A percentile compares a stretch with the other conserved stretches of the same genome.
Evolutionary conservation across 2,797 vertebrate genomes (phyloP).

Genomic region (Pteronotus mesoamericanus): DNA sequence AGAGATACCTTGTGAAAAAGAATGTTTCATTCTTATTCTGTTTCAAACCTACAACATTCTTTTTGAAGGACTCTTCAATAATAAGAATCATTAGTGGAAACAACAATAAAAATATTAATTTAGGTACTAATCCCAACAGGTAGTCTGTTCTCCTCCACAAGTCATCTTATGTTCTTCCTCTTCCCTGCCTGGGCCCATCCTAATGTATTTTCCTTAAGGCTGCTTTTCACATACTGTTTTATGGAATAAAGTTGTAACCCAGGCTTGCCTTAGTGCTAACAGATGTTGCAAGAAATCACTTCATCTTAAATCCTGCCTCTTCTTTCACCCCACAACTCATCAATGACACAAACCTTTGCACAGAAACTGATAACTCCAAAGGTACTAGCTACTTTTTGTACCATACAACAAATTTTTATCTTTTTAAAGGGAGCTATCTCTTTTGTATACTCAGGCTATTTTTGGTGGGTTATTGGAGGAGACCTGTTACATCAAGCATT

Average conservation of each 20-base stretch:
- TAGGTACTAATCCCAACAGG: constrained; percentile 45
- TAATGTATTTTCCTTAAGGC: constrained; percentile 79
- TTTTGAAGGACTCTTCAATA: constrained; percentile 47
- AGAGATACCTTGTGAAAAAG: constrained; percentile 56
- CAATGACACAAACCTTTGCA: background rate
- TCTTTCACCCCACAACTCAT: background rate
- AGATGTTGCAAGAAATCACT: constrained; percentile 74
- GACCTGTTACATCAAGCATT: background rate
- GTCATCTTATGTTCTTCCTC: constrained; percentile 55
- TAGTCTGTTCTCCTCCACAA: constrained; percentile 50
- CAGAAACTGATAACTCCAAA: background rate
- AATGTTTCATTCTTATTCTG: background rate
- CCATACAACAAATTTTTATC: background rate
- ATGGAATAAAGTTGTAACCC: constrained; percentile 77
- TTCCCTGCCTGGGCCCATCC: constrained; percentile 48
- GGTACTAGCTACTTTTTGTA: background rate
- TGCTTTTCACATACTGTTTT: constrained; percentile 76
- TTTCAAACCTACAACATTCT: background rate
- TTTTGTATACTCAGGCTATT: background rate
- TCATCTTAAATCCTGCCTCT: constrained; percentile 69
- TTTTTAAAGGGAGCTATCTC: background rate
- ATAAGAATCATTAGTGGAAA: constrained; percentile 72
- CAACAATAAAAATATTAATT: constrained; percentile 51
- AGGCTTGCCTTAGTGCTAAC: constrained; percentile 71
- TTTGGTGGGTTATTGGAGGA: background rate